Evolutionary conservation across 2,113 vertebrate species (phyloP).

Genomic region (Collichthys lucidus): DNA sequence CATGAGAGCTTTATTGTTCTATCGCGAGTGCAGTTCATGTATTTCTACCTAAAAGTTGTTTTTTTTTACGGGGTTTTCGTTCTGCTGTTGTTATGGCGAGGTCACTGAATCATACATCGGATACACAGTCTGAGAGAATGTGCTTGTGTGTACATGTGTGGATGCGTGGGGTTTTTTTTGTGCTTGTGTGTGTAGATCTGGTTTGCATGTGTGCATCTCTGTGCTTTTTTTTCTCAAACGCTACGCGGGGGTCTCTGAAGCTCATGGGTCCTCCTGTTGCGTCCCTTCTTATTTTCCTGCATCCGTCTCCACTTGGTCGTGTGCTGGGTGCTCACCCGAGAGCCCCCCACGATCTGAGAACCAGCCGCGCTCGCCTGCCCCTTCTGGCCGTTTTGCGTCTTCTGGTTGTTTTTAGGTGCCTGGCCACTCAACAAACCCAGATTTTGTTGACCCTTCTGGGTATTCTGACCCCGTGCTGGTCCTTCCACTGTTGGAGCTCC

Average conservation of each 20-base stretch:
- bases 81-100: constrained; percentile 55
- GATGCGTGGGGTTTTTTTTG: constrained; percentile 64
- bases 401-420: constrained; percentile 69
- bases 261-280: constrained; percentile 98
- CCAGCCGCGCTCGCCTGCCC: constrained; percentile 41
- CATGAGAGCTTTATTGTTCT: constrained; percentile 40
- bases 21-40: constrained; percentile 23
- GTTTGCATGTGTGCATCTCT: constrained; percentile 46
- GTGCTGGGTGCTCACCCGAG: constrained; percentile 74
- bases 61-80: constrained; percentile 1
- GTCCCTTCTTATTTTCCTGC: constrained; percentile 98
- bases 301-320: constrained; percentile 96
- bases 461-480: constrained; percentile 54
- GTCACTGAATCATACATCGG: constrained; percentile 63
- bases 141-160: constrained; percentile 55
- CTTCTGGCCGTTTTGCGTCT: constrained; percentile 63
- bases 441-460: constrained; percentile 60
- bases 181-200: constrained; percentile 61
- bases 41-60: constrained; percentile 42
- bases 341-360: constrained; percentile 55
- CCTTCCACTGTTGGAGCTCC: constrained; percentile 55
- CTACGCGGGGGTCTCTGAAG: constrained; percentile 97
- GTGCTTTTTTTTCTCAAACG: constrained; percentile 88
- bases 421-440: constrained; percentile 44
- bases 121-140: constrained; percentile 56